These are phyloP conservation scores for Phyto melanocephala DNA, from an alignment of 2,888 invertebrate genomes.

Conservation along the genomic window DNA sequence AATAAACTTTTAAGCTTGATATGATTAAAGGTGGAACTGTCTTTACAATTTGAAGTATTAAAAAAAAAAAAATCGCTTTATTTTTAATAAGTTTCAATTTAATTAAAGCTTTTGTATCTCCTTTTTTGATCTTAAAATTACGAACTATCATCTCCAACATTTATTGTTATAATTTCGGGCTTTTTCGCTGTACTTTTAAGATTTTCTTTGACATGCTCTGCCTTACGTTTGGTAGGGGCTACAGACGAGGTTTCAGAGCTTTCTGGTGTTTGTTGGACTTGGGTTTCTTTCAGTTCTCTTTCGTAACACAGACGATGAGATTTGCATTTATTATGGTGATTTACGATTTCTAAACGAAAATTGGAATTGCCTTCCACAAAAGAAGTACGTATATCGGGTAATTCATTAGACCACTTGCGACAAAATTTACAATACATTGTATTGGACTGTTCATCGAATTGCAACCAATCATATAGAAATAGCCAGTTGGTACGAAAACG, in stretches of 20 bases:
- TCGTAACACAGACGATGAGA: constrained; percentile 85
- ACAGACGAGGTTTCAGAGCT: not conserved
- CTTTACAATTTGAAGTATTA: no score
- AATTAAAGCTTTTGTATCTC: no score
- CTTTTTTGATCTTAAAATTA: constrained; percentile 43
- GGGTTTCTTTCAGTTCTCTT: constrained; percentile 77
- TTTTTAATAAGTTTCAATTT: no score
- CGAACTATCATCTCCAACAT: constrained; percentile 73
- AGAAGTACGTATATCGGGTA: constrained; percentile 87
- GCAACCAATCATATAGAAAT: constrained; percentile 85
- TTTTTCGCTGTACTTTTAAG: constrained; percentile 32
- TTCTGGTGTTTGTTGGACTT: not conserved
- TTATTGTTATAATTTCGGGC: constrained; percentile 74
- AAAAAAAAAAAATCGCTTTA: no score
- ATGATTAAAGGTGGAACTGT: no score
- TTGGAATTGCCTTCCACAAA: constrained; percentile 89
- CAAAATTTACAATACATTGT: constrained; percentile 88
- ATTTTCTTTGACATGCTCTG: not conserved
- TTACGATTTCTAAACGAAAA: constrained; percentile 87
- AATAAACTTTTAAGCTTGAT: no score
- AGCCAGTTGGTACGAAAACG: constrained; percentile 85
- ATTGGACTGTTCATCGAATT: constrained; percentile 84
- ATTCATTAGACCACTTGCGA: constrained; percentile 85
- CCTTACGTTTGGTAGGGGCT: not conserved
- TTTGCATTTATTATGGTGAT: constrained; percentile 89